Base-by-base conservation (phyloP, 2,888 invertebrate genomes). In the Leptopilina drosophilae region DNA sequence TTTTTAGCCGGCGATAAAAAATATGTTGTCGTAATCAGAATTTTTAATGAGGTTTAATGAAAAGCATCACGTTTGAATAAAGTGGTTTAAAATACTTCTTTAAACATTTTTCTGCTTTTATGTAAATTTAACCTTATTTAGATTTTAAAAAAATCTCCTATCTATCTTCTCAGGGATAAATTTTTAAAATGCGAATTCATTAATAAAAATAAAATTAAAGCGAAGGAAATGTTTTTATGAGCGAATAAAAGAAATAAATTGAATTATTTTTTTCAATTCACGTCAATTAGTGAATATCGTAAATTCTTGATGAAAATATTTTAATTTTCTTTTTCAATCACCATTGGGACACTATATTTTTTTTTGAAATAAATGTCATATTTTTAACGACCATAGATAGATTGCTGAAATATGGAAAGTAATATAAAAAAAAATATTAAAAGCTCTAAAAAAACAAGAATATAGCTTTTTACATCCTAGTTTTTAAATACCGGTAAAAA, bases 341-440 rank as follows among this genome's bases (percentile, higher is more conserved):
- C 15, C 15, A 7, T n/a, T 8, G 3, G 20, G 8, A 7, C 8
- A 20, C 62, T 62, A 62, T 62, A 62, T 59, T 7, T 42, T 6
- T 62, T 62, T 62, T 62, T 62, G 15, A 20, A 62, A 62, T 62
- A 62, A 62, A n/a, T 62, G 62, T 15, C 62, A 62, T 9, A 49
- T 59, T 62, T 62, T 62, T 62, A 62, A 62, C 62, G 62, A 62
- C 62, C 62, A 3, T 42, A 62, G 20, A 62, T 62, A 62, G 20
- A 62, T 62, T 62, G 62, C 6, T 62, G 15, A 62, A 62, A n/a
- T 62, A 62, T 62, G 62, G 62, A 62, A 62, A 62, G 15, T 15
- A 15, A 15, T 62, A 62, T 15, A 62, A 15, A 62, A 62, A 62
- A 62, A 62, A 62, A 62, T 62, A 62, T 62, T 62, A 62, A 62